Conservation (phyloP, 1,140 invertebrate species). For the Yoshiicerus persimilis region DNA sequence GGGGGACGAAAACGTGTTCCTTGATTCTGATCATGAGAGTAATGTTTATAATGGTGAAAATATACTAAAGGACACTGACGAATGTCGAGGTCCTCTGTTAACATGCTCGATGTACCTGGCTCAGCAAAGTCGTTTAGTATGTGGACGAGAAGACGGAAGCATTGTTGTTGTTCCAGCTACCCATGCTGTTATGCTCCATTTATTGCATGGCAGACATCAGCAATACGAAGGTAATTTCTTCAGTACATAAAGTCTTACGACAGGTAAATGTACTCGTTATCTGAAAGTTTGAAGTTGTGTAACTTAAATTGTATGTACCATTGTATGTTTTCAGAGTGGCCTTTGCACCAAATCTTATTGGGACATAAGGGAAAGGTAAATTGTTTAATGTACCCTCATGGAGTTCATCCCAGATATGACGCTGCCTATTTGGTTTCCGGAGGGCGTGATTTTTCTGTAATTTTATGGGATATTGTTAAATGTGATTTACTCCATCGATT, state of each 20-base stretch:
- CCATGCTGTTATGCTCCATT: constrained; percentile 89
- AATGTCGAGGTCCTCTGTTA: constrained; percentile 67
- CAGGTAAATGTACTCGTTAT: too few relatives aligned
- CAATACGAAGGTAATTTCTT: constrained; percentile 72
- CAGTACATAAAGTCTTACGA: background rate
- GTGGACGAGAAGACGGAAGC: constrained; percentile 92
- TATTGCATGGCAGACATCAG: constrained; percentile 87
- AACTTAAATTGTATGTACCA: too few relatives aligned
- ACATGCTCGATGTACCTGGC: constrained; percentile 92
- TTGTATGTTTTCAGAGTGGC: constrained; percentile 72
- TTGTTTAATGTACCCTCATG: constrained; percentile 91
- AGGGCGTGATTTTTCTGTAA: constrained; percentile 96
- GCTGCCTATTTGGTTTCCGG: constrained; percentile 88
- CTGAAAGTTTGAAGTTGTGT: too few relatives aligned
- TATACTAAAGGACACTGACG: constrained; percentile 50
- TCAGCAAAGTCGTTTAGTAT: constrained; percentile 86
- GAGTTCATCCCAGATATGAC: constrained; percentile 90
- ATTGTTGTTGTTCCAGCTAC: constrained; percentile 97
- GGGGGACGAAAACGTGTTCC: background rate
- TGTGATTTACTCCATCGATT: constrained; percentile 89
- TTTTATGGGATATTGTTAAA: constrained; percentile 93
- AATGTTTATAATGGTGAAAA: background rate
- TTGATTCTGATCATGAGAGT: background rate
- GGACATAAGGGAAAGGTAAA: constrained; percentile 94
- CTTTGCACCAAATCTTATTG: constrained; percentile 80